Evolutionary conservation across 1,140 invertebrate species (phyloP).

Genomic region (Drosophila virilis): DNA sequence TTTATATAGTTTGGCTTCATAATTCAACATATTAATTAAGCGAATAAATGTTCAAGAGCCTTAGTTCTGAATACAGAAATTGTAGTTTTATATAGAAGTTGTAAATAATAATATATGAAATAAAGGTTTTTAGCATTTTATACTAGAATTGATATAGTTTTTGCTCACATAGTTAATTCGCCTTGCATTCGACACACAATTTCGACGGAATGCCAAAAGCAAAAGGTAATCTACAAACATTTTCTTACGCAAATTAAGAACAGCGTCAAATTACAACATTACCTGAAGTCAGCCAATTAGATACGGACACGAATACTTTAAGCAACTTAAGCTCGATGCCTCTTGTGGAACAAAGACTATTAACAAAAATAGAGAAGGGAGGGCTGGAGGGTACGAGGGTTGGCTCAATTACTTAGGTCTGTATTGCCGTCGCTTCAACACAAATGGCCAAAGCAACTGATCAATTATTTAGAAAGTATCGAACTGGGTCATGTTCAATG

Average conservation of each 20-base stretch:
- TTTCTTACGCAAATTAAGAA: conserved; percentile 29
- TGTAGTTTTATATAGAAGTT: neutral
- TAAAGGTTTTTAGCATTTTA: neutral
- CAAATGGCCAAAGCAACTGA: conserved; percentile 57
- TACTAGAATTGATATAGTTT: neutral
- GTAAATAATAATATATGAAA: conserved; percentile 14
- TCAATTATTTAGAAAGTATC: conserved; percentile 78
- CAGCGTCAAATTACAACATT: conserved; percentile 38
- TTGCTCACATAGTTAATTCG: conserved; percentile 7
- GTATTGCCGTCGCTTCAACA: conserved; percentile 41
- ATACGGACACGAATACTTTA: conserved; percentile 20
- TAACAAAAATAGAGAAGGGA: neutral
- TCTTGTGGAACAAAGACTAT: conserved; percentile 15
- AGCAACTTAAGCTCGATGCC: conserved; percentile 16
- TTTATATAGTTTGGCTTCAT: conserved; percentile 40
- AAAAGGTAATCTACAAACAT: conserved; percentile 25
- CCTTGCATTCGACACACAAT: conserved; percentile 2
- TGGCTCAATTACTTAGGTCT: conserved; percentile 20
- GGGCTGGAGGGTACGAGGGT: neutral
- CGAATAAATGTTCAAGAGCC: conserved; percentile 41
- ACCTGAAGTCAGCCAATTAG: conserved; percentile 33
- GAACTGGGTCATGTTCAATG: conserved; percentile 78
- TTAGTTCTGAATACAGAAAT: conserved; percentile 1
- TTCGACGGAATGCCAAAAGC: conserved; percentile 6
- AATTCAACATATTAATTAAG: conserved; percentile 66